Evolutionary conservation across 1,140 invertebrate species (phyloP).

Genomic region (Colletes gigas): DNA sequence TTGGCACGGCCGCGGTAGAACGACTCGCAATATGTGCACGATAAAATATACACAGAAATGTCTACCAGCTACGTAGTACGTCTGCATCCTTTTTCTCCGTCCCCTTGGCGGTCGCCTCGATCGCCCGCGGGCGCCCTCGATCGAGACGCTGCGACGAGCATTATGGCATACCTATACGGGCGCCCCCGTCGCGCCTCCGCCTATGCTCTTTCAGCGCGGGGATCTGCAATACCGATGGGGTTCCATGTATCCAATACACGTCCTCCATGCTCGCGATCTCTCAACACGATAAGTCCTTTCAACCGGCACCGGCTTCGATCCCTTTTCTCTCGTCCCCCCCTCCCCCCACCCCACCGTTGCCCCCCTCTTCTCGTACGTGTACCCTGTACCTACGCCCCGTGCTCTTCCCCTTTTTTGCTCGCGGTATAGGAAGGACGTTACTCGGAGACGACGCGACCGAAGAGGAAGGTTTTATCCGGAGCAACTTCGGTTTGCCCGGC

Average conservation of each 20-base stretch:
- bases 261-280: slow-evolving; percentile 59
- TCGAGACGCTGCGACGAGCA: background rate
- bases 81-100: slow-evolving; percentile 56
- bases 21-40: slow-evolving; percentile 66
- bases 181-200: background rate
- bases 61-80: slow-evolving; percentile 44
- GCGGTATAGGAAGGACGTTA: slow-evolving; percentile 55
- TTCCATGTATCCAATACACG: slow-evolving; percentile 55
- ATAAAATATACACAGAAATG: slow-evolving; percentile 68
- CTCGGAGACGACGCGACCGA: slow-evolving; percentile 58
- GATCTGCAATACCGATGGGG: slow-evolving; percentile 59
- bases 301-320: slow-evolving; percentile 53
- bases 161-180: slow-evolving; percentile 19
- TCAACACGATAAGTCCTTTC: slow-evolving; percentile 66
- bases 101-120: background rate
- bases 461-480: slow-evolving; percentile 57
- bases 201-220: slow-evolving; percentile 48
- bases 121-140: background rate
- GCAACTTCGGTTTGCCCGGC: slow-evolving; percentile 50
- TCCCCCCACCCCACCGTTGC: background rate
- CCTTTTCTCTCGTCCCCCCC: slow-evolving; percentile 39
- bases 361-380: background rate
- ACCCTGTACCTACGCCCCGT: background rate
- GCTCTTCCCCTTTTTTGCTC: slow-evolving; percentile 14
- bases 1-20: slow-evolving; percentile 56